These are phyloP conservation scores for Marmota flaviventris DNA, from an alignment of 2,113 vertebrate genomes.

Conservation along the genomic window DNA sequence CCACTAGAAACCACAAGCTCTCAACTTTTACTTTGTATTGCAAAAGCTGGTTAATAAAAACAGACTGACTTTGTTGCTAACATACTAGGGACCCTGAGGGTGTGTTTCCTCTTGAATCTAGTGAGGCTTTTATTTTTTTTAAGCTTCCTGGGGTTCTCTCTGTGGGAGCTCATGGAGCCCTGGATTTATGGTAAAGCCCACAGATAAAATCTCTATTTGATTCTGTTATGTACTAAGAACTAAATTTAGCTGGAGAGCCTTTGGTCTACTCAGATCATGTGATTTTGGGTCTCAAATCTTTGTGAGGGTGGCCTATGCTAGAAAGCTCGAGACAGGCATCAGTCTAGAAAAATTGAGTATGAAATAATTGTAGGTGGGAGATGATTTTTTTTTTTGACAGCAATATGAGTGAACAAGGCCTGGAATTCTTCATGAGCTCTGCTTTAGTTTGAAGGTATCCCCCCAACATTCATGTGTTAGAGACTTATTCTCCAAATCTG, in stretches of 20 bases:
- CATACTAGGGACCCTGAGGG: background rate
- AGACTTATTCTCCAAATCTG: too few relatives aligned
- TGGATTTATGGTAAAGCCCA: background rate
- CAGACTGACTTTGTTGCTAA: rapidly evolving
- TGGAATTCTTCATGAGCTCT: background rate
- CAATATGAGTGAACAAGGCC: background rate
- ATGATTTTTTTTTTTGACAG: background rate
- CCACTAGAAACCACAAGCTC: background rate
- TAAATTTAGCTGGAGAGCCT: background rate
- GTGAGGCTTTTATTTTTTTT: background rate
- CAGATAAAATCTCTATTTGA: conserved; percentile 2
- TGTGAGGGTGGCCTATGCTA: background rate
- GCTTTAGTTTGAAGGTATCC: background rate
- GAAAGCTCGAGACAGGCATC: background rate
- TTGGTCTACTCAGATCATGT: background rate
- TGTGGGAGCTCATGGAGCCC: background rate
- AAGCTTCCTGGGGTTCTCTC: background rate
- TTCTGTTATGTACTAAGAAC: background rate
- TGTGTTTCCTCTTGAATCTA: background rate
- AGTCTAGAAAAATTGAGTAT: too few relatives aligned
- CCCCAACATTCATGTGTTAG: too few relatives aligned
- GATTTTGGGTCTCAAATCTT: background rate
- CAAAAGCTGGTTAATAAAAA: background rate
- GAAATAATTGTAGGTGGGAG: too few relatives aligned
- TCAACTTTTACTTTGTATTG: background rate